Percentiles rank a stretch among this genome's conserved stretches.
These are phyloP conservation scores for Anagrus nilaparvatae DNA, from an alignment of 1,140 invertebrate species.

Conservation along the genomic window DNA sequence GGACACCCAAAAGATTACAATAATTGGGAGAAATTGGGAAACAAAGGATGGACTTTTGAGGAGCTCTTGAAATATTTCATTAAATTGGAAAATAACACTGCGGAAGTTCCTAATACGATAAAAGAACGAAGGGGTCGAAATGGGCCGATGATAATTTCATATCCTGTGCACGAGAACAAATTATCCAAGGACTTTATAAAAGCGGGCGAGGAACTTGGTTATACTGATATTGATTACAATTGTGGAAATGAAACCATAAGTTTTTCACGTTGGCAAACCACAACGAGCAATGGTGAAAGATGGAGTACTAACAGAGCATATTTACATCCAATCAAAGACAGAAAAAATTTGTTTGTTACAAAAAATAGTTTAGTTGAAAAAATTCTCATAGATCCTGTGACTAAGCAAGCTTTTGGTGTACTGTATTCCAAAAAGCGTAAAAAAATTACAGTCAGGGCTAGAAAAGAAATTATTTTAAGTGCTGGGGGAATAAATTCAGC, in stretches of 20 bases:
- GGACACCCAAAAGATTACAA: slow-evolving; percentile 52
- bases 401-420: slow-evolving; percentile 62
- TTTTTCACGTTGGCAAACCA: slow-evolving; percentile 35
- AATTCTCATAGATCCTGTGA: slow-evolving; percentile 61
- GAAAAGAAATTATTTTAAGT: slow-evolving; percentile 68
- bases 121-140: too few relatives aligned
- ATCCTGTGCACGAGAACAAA: background rate
- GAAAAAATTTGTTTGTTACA: slow-evolving; percentile 69
- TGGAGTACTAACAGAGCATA: slow-evolving; percentile 88
- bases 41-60: background rate
- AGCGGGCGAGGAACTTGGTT: slow-evolving; percentile 76
- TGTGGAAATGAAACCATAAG: background rate
- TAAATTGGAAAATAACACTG: background rate
- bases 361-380: slow-evolving; percentile 65
- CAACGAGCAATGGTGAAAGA: slow-evolving; percentile 71
- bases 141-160: background rate
- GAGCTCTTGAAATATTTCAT: background rate
- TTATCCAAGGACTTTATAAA: slow-evolving; percentile 71
- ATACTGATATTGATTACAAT: slow-evolving; percentile 35
- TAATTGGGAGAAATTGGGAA: slow-evolving; percentile 35
- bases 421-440: slow-evolving; percentile 62
- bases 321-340: slow-evolving; percentile 60
- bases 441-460: slow-evolving; percentile 53
- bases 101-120: background rate
- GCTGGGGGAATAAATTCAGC: slow-evolving; percentile 72